phyloP scores from a whole-genome alignment of 2,797 vertebrate genomes.

The Momotus momota region DNA sequence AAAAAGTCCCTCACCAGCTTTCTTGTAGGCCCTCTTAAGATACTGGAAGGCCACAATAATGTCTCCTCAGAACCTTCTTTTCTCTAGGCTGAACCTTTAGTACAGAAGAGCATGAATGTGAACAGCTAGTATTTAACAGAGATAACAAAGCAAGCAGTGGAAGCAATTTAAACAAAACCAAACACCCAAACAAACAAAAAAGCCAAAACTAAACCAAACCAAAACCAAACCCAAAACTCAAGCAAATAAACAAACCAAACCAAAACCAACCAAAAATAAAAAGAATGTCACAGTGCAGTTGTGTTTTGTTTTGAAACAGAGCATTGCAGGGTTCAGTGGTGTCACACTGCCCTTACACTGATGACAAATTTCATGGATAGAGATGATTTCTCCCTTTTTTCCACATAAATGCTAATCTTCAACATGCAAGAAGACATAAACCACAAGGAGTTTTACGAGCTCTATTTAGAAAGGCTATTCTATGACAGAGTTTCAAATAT shows the following conservation, averaged over 20 bases:
- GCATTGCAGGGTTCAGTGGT: not conserved
- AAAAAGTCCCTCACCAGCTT: too few relatives aligned
- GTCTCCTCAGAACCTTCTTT: too few relatives aligned
- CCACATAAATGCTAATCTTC: not conserved
- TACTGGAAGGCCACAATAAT: too few relatives aligned
- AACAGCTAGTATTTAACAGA: not conserved
- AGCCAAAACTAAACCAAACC: not conserved
- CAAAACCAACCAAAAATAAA: not conserved
- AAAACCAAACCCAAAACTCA: not conserved
- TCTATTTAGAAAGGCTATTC: not conserved
- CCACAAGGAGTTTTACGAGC: not conserved
- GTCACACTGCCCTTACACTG: not conserved
- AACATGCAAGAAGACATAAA: not conserved
- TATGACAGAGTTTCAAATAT: not conserved
- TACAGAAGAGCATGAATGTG: not conserved
- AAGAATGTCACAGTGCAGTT: not conserved
- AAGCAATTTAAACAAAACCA: not conserved
- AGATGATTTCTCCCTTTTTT: not conserved
- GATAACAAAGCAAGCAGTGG: not conserved
- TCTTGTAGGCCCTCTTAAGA: too few relatives aligned
- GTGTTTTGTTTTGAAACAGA: not conserved
- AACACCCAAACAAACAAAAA: too few relatives aligned
- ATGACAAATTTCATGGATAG: not conserved
- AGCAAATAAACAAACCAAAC: not conserved
- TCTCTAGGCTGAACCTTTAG: too few relatives aligned